Base-by-base conservation (phyloP, 2,797 vertebrate species). In the Acanthis flammea region DNA sequence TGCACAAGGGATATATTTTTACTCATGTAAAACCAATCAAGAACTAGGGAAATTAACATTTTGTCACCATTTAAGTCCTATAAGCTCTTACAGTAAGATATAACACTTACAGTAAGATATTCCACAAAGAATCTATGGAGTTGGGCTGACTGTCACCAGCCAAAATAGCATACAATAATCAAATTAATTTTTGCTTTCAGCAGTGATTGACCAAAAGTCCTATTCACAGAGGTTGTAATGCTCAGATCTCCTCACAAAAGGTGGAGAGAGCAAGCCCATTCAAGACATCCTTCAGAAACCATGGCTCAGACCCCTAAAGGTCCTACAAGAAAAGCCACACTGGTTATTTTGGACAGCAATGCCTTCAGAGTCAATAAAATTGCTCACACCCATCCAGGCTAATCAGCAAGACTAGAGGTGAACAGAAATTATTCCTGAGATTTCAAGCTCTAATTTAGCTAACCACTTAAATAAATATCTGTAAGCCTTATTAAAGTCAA, bases 401-500 rank as follows among this genome's bases (percentile, higher is more conserved):
- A 45, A 88, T 82, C 88, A 83, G 44, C 33, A 78, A 75, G 33
- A 58, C 21, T 3, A 75, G 30, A 68, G 25, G 15, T 28, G 45
- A 91, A 72, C 6, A 45, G 65, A 94, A 88, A 37, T 8, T 22
- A 35, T 57, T 83, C 25, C 61, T 54, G 31, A 78, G 65, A 83
- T 61, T 77, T 77, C 54, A 90, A 88, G 50, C 30, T 65, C 65
- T 77, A 72, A 92, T 83, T 83, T 74, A 91, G 42, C 68, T 68
- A 86, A 88, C 72, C 37, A 62, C 54, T 90, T 91, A 50, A 74
- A 86, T 74, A 86, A 94, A 60, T 86, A 85, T 6, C 6, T 44
- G 50, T 71, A 74, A 80, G n/a, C 47, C 68, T 86, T 80, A 91
- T 83, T 91, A 86, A 91, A 92, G 82, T 83, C 91, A 90, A 54